Evolutionary conservation across 1,140 invertebrate genomes (phyloP), one percentile per base, ranked within the genome.

Genomic region (Penaeus indicus): DNA sequence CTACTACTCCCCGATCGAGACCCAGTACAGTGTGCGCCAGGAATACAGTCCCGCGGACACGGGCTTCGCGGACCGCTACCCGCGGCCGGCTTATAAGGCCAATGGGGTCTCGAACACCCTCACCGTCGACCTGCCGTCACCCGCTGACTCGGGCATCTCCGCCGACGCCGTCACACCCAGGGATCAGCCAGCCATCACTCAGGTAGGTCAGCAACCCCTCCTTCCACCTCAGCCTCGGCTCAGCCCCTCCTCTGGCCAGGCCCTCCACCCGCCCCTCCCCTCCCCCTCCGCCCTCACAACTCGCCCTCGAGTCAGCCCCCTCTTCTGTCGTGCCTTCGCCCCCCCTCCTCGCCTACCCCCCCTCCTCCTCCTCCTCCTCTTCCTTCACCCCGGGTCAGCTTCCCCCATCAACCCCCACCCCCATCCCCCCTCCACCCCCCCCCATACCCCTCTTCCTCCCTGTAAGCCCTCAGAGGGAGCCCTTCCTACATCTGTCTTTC

Each of bases 101-200:
- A 91, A 91, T 75, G 85, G 84, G 18, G 83, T 89, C 60, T 84
- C 84, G 85, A 85, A 81, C 82, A 88, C 81, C 47, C 90, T 78
- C 89, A 89, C 88, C 54, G 97, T 98, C 91, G 97, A 98, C 93
- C 94, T 98, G 90, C 97, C 97, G 1, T 97, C 97, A 87, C 97
- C 97, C 3, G 87, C 87, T 10, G 97, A 98, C 93, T 97, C 96
- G 91, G 97, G 97, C 27, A 98, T 98, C 91, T 97, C 97, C 47
- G 96, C 97, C 1, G 97, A 97, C 92, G 96, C 97, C 90, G 97
- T 97, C 92, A 98, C 97, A 60, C 97, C 97, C 67, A 94, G 96
- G 92, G 97, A 96, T 94, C 97, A 96, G 94, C 96, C 95, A 92
- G 96, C 95, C 93, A 96, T 96, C 92, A 97, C 97, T 93, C 97